Conservation (phyloP, 1,140 invertebrate species). For the Babylonia areolata region DNA sequence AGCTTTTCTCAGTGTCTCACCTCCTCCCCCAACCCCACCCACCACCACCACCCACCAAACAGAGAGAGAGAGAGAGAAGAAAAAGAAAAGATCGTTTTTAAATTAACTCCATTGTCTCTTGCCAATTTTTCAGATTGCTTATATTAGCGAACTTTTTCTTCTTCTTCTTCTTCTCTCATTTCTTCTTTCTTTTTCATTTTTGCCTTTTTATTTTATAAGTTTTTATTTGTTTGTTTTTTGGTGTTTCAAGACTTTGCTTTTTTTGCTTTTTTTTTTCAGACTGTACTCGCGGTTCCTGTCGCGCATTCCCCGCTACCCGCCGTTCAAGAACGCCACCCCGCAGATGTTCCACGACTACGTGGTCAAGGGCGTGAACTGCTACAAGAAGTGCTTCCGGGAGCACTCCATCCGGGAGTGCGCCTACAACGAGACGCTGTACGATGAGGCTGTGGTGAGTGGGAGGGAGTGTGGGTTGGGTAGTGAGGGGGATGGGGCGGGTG, state of each 20-base stretch:
- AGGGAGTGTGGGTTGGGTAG: not conserved
- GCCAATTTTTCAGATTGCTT: too few species aligned
- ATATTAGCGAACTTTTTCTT: not conserved
- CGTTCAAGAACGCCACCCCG: slow-evolving; percentile 36
- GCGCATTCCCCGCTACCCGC: slow-evolving; percentile 39
- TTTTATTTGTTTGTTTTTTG: too few species aligned
- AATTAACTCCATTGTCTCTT: too few species aligned
- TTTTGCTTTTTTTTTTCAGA: slow-evolving; percentile 29
- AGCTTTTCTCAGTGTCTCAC: too few species aligned
- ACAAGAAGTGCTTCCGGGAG: slow-evolving; percentile 43
- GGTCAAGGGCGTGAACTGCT: slow-evolving; percentile 33
- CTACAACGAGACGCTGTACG: slow-evolving; percentile 46
- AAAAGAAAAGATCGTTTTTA: too few species aligned
- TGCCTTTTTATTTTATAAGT: too few species aligned
- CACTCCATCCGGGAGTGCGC: slow-evolving; percentile 44
- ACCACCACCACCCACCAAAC: too few species aligned
- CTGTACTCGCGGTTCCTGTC: slow-evolving; percentile 50
- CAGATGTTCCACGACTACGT: slow-evolving; percentile 45
- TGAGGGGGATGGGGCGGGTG: not conserved
- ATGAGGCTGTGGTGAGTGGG: slow-evolving; percentile 30
- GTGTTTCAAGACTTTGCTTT: too few species aligned
- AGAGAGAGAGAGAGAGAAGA: too few species aligned
- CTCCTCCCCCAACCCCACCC: too few species aligned
- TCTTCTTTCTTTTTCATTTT: too few species aligned
- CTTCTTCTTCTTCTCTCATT: too few species aligned